Evolutionary conservation across 2,888 invertebrate genomes (phyloP).

Genomic region (Branchellion lobata): DNA sequence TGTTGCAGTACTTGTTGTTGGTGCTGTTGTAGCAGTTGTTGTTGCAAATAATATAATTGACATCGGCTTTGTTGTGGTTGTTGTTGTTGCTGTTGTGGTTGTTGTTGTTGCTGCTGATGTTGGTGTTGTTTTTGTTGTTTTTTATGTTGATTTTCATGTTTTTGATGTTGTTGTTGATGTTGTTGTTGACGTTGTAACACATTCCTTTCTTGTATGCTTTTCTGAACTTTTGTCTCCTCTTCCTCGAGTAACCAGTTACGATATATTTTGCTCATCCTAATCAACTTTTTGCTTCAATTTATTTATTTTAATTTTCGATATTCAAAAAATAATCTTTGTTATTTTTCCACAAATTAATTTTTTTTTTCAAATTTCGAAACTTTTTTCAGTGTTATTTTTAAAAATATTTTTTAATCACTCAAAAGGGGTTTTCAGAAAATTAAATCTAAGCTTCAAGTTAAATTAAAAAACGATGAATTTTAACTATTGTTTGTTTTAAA

Average conservation of each 20-base stretch:
- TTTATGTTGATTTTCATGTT: neutral
- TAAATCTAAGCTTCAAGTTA: too few relatives aligned
- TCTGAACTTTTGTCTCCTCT: neutral
- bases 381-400: too few relatives aligned
- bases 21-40: neutral
- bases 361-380: too few relatives aligned
- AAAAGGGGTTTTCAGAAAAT: too few relatives aligned
- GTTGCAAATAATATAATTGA: too few relatives aligned
- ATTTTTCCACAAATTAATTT: too few relatives aligned
- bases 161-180: neutral
- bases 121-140: neutral
- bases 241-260: neutral
- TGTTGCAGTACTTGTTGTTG: neutral
- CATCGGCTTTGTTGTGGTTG: neutral
- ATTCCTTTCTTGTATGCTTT: neutral
- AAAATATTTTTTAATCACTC: too few relatives aligned
- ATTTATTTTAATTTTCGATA: neutral
- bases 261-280: neutral
- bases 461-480: too few relatives aligned
- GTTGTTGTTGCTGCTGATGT: neutral
- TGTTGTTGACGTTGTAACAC: neutral
- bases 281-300: neutral
- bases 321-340: too few relatives aligned
- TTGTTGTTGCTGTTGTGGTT: neutral
- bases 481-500: too few relatives aligned